These are phyloP conservation scores for Kryptolebias marmoratus DNA, from an alignment of 2,113 vertebrate species.

Conservation along the genomic window DNA sequence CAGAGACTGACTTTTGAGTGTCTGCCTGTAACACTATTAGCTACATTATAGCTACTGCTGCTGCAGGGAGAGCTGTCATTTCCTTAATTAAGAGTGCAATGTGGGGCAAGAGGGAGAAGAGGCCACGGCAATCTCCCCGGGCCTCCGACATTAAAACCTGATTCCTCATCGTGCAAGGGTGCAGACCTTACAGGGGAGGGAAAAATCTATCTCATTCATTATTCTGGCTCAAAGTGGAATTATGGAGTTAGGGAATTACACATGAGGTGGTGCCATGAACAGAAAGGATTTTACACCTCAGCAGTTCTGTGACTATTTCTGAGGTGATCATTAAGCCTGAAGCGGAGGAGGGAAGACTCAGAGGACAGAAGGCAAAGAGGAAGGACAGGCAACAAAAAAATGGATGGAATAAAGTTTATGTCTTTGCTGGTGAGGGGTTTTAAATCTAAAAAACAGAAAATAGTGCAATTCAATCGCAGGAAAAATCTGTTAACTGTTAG, in stretches of 20 bases:
- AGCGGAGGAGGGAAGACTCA: slow-evolving; percentile 73
- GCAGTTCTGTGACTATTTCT: slow-evolving; percentile 87
- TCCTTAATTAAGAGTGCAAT: slow-evolving; percentile 75
- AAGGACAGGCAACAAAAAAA: slow-evolving; percentile 48
- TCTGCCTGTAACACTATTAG: slow-evolving; percentile 71
- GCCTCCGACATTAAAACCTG: slow-evolving; percentile 51
- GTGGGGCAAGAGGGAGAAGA: slow-evolving; percentile 48
- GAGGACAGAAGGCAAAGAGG: slow-evolving; percentile 75
- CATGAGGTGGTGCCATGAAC: slow-evolving; percentile 72
- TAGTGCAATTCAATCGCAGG: slow-evolving; percentile 28
- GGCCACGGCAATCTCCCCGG: slow-evolving; percentile 46
- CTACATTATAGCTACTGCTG: slow-evolving; percentile 61
- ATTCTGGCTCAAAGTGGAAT: slow-evolving; percentile 89
- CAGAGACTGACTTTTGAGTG: slow-evolving; percentile 68
- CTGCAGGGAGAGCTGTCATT: slow-evolving; percentile 70
- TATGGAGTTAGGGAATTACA: slow-evolving; percentile 82
- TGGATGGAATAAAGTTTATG: slow-evolving; percentile 16
- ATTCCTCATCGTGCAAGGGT: slow-evolving; percentile 44
- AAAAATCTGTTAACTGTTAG: slow-evolving; percentile 85
- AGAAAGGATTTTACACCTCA: slow-evolving; percentile 94
- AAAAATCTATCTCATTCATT: slow-evolving; percentile 82
- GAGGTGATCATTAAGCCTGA: slow-evolving; percentile 82
- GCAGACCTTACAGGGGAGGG: slow-evolving; percentile 38
- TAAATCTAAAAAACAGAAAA: slow-evolving; percentile 51
- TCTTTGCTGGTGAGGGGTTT: slow-evolving; percentile 13